Evolutionary conservation across 2,797 vertebrate species (phyloP).

Genomic region (Hemibagrus guttatus): DNA sequence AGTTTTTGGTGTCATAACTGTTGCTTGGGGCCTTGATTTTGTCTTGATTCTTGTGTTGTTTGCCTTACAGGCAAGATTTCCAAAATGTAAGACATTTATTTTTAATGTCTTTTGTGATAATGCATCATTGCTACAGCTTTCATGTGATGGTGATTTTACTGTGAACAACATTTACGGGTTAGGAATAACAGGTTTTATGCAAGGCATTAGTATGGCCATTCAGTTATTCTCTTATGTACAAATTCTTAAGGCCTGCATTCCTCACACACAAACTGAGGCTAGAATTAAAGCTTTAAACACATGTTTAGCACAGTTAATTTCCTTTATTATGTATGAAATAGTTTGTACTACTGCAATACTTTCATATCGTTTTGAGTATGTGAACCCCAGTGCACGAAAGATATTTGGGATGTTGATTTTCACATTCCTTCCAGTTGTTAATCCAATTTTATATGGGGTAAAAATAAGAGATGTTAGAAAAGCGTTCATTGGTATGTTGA

Average conservation of each 20-base stretch:
- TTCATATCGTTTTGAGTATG: constrained; percentile 7
- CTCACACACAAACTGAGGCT: constrained; percentile 47
- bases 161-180: constrained; percentile 50
- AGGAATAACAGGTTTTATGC: constrained; percentile 33
- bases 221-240: constrained; percentile 41
- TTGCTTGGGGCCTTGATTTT: constrained; percentile 21
- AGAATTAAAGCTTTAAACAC: constrained; percentile 70
- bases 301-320: constrained; percentile 57
- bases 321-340: constrained; percentile 1
- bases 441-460: constrained; percentile 34
- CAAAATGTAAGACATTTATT: constrained; percentile 49
- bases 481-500: not conserved
- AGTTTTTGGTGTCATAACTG: constrained; percentile 5
- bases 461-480: constrained; percentile 28
- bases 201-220: constrained; percentile 23
- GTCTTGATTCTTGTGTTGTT: constrained; percentile 42
- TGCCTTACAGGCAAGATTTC: constrained; percentile 39
- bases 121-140: not conserved
- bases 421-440: constrained; percentile 12
- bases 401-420: constrained; percentile 20
- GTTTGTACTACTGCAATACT: not conserved
- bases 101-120: constrained; percentile 30
- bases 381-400: not conserved
- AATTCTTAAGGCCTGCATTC: constrained; percentile 37
- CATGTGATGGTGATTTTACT: not conserved